Base-by-base conservation (phyloP, 2,888 invertebrate species). In the Agrenia bidenticulata region DNA sequence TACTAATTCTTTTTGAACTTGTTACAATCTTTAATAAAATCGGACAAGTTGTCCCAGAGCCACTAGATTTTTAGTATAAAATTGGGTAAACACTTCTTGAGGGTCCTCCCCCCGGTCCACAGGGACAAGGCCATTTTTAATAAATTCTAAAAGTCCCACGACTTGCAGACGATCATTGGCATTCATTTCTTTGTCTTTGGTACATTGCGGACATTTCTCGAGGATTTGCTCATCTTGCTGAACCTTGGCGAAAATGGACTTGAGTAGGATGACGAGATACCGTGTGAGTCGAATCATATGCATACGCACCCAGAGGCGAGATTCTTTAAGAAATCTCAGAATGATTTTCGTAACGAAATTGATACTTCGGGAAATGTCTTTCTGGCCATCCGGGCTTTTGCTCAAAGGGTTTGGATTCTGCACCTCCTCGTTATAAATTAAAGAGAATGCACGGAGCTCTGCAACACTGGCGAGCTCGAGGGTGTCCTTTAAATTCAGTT, bases 151-250 rank as follows among this genome's bases (percentile, higher is more conserved):
- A 13, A 51, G 19, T 15, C 51, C 51, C 9, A 51, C 23, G 23
- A 51, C 51, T 51, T 51, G 51, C 4, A 51, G 24, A 5, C 51
- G 17, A 23, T 51, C 51, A 23, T 51, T 51, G 4, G 15, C 13
- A 51, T 51, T 51, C 19, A 23, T 51, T 23, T 51, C 51, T 15
- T 51, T 51, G 51, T 51, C 51, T 5, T 24, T 2, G 2, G 23
- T 7, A 51, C 51, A 51, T 21, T 7, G 19, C 5, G 19, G 5
- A 23, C 51, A 51, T 21, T 23, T 17, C 23, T 51, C 51, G 5
- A 51, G 24, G 15, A 21, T 51, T 15, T 51, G 51, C 19, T 15
- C 4, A 23, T 51, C 51, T 15, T 51, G 51, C 24, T 23, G 15
- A 15, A 51, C 15, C 23, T 51, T 51, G 15, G 51, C 23, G 5